Conservation (phyloP, 2,797 vertebrate genomes). For the Ctenosaura bakeri region DNA sequence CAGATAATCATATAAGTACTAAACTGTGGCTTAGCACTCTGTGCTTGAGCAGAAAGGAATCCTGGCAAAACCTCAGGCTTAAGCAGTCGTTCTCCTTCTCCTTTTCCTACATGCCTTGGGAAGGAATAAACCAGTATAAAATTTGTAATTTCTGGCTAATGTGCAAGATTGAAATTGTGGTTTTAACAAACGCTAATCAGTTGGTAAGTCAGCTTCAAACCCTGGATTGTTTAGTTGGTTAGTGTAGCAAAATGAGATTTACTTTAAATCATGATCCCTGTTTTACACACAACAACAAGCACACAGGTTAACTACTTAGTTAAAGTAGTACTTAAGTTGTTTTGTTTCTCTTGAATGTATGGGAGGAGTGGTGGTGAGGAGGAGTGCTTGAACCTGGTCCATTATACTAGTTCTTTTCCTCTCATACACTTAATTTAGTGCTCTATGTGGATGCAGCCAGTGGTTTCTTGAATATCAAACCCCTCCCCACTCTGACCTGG, state of each 20-base stretch:
- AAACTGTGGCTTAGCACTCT: not conserved
- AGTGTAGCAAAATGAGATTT: not conserved
- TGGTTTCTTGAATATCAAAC: not conserved
- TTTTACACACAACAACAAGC: not conserved
- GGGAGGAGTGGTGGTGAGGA: not conserved
- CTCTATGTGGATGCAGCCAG: not conserved
- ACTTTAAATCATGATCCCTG: not conserved
- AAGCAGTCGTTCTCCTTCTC: too few relatives aligned
- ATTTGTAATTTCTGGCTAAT: not conserved
- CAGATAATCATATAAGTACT: not conserved
- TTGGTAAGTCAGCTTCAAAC: not conserved
- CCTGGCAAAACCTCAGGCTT: not conserved
- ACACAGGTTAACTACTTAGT: not conserved
- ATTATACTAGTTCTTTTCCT: not conserved
- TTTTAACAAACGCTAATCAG: not conserved
- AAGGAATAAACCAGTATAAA: not conserved
- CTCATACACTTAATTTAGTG: not conserved
- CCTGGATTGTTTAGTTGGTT: not conserved
- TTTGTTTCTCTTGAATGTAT: not conserved
- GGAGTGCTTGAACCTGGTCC: not conserved
- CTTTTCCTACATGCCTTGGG: not conserved
- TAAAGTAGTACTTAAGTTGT: not conserved
- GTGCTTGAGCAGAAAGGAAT: not conserved
- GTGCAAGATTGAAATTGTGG: not conserved
- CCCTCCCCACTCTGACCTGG: not conserved